Percentiles rank a stretch among this genome's conserved stretches.
Conservation (phyloP, 2,888 invertebrate species). For the Leptinotarsa rubiginosa region DNA sequence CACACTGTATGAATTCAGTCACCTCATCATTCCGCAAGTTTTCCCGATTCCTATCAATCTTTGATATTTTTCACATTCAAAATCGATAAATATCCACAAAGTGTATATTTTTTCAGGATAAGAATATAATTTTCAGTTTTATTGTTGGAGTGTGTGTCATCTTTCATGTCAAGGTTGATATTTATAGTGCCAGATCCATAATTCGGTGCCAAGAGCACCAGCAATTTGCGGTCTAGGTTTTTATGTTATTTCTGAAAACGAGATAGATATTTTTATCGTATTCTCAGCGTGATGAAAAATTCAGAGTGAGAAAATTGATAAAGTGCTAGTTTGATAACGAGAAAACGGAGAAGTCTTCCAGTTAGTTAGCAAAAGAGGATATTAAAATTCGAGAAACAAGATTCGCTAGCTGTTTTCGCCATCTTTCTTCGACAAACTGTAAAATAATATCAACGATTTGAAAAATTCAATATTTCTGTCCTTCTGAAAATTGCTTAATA, state of each 20-base stretch:
- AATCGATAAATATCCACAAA: not conserved
- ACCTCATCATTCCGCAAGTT: too few relatives aligned
- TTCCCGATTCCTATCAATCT: too few relatives aligned
- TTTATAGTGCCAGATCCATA: conserved; percentile 40
- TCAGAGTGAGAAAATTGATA: not conserved
- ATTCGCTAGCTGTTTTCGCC: too few relatives aligned
- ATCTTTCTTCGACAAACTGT: too few relatives aligned
- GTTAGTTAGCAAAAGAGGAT: too few relatives aligned
- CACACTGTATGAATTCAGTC: too few relatives aligned
- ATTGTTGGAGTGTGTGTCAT: conserved; percentile 22
- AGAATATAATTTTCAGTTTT: not conserved
- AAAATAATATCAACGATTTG: too few relatives aligned
- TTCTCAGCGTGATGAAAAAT: not conserved
- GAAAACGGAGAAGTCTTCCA: not conserved
- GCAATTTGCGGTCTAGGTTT: conserved; percentile 22
- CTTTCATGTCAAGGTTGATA: conserved; percentile 41
- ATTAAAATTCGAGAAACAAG: too few relatives aligned
- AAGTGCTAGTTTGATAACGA: not conserved
- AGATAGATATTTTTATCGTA: conserved; percentile 3
- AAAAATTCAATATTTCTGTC: too few relatives aligned
- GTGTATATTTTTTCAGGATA: conserved; percentile 2
- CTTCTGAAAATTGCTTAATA: too few relatives aligned
- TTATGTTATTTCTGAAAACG: conserved; percentile 19
- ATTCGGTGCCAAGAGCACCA: conserved; percentile 41
- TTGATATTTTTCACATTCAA: not conserved